Evolutionary conservation across 2,888 invertebrate species (phyloP), one percentile per base, ranked within the genome.

Genomic region (Drosophila barbarae): DNA sequence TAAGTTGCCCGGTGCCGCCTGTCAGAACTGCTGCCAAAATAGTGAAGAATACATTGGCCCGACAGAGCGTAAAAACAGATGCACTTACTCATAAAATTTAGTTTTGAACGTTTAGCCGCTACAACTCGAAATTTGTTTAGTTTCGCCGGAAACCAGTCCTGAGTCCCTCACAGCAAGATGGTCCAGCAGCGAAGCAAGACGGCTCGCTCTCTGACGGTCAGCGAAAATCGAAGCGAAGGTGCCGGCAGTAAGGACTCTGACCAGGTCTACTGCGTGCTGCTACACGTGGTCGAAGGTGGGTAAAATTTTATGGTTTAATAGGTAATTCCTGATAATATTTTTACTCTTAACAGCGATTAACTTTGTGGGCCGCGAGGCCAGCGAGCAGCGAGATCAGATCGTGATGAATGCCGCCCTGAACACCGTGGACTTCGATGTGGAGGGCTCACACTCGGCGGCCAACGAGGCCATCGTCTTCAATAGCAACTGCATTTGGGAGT

Each of bases 401-500:
- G 84, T 91, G 23, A 90, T 93, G 36, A 91, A 91, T 69, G 93
- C 93, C 4, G 92, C 93, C 39, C 87, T 93, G 5, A 93, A 93
- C 89, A 92, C 93, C 1, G 92, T 93, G 72, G 91, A 92, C 84
- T 88, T 93, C 76, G 94, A 95, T 88, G 93, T 95, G 0, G 94
- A 94, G 81, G 90, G 92, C 13, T 91, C 91, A 9, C 90, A 91
- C 2, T 90, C 93, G 0, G 90, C 90, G 32, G 91, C 92, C 47
- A 89, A 91, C 57, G 81, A 83, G 50, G 71, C 83, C 2, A 93
- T 94, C 1, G 89, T 91, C 44, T 94, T 95, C 85, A 93, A 93
- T 70, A 93, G 93, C 23, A 94, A 95, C 86, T 91, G 95, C 57
- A 92, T 94, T 52, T 95, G 95, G 95, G 94, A 95, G 87, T 93